Base-by-base conservation (phyloP, 2,113 vertebrate species). In the Limanda limanda region DNA sequence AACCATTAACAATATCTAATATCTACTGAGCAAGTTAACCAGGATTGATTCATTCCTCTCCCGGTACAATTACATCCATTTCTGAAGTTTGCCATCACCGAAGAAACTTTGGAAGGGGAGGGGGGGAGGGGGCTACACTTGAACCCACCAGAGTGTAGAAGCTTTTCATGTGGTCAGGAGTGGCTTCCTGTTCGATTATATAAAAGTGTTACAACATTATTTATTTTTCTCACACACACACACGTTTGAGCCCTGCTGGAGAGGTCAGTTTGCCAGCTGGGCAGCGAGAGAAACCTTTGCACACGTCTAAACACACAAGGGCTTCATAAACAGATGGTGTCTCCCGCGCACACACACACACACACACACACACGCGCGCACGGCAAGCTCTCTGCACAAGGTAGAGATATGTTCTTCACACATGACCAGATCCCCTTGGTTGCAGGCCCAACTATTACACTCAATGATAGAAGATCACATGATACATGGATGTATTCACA, bases 251-350 rank as follows among this genome's bases (percentile, higher is more conserved):
- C 70, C 27, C 56, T 68, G 59, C 68, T 78, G 52, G 51, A 81
- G 68, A 75, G 77, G 76, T 80, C 74, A 74, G 54, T 68, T 72
- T 76, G 67, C 69, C 78, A 91, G 84, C 80, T 85, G 71, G 79
- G 71, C 74, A 48, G 70, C 15, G n/a, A 76, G 69, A 76, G 69
- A 82, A 67, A 88, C 85, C 83, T 88, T 89, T 86, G 78, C 77
- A 88, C 86, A 83, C 10, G 61, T 76, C 73, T 84, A 79, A 82
- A 80, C 62, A 52, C 68, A 87, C 80, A 81, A 35, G 63, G 58
- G 61, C 42, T 58, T 57, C 59, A 71, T 62, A 88, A 77, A 79
- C 88, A 87, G 76, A 87, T 82, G 76, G 84, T 78, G 60, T 68
- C 63, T 58, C 81, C 47, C 37, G 20, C 25, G 25, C 25, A 27